Evolutionary conservation across 2,113 vertebrate genomes (phyloP), one percentile per base, ranked within the genome.

Genomic region (Mirza zaza): DNA sequence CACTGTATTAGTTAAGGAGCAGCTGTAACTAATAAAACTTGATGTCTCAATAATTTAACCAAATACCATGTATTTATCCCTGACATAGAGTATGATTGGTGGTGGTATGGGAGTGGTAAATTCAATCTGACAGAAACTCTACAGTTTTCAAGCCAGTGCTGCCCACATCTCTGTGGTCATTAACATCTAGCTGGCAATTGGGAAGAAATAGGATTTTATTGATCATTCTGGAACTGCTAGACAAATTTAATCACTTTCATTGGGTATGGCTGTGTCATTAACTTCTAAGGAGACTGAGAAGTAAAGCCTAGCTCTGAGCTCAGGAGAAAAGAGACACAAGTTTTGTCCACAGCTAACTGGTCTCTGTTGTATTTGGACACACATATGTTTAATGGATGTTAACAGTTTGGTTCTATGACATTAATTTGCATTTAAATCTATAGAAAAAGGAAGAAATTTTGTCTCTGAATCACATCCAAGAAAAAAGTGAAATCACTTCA

Each of bases 141-240:
- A 20, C 23, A 4, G 5, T 52, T 13, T 57, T 45, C 10, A n/a
- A 42, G 5, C 2, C 15, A 67, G 0, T 32, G 4, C 4, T n/a
- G 8, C 1, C 2, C 8, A 32, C 2, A 34, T 34, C 6, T 21
- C 18, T 5, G 8, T 45, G 73, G 0, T 71, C 65, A 48, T 87
- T 85, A 45, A 79, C 39, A 80, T 39, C 12, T 80, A 13, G 3
- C 2, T 48, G 34, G 6, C 25, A 87, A 36, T 1, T 82, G 75
- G 14, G n/a, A 48, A 92, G 17, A 71, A 76, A n/a, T 0, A 75
- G 4, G 6, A 3, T 85, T 61, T 75, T 70, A 61, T 39, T 90
- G 6, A 18, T 83, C 20, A 96, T 70, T n/a, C 27, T 14, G 29
- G 23, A 84, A 68, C 27, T 68, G 21, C 20, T 61, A 13, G 17